phyloP scores from a whole-genome alignment of 2,113 vertebrate species.

The Polypterus bichir region DNA sequence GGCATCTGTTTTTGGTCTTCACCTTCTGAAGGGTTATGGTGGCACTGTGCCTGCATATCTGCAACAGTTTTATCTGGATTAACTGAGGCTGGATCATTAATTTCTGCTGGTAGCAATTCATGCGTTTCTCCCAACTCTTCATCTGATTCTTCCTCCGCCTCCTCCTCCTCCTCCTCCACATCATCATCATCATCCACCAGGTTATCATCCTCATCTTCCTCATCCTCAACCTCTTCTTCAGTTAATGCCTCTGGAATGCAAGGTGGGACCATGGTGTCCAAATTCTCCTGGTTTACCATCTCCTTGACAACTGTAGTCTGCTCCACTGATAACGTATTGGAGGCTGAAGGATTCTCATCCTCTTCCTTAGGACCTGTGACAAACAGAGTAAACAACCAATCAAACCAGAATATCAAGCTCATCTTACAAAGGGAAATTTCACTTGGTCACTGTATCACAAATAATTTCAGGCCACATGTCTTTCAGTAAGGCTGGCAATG shows the following conservation, averaged over 20 bases:
- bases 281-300: constrained; percentile 35
- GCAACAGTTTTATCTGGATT: too few species aligned
- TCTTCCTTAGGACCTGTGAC: constrained; percentile 54
- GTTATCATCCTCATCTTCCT: constrained; percentile 11
- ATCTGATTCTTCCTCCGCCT: constrained; percentile 38
- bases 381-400: constrained; percentile 17
- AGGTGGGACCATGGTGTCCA: constrained; percentile 30
- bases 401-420: neutral
- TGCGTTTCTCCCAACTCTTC: constrained; percentile 28
- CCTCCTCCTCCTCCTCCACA: constrained; percentile 26
- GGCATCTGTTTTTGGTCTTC: constrained; percentile 21
- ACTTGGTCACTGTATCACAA: too few species aligned
- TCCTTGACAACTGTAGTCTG: constrained; percentile 49
- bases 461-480: too few species aligned
- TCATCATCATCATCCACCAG: neutral
- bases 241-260: constrained; percentile 39
- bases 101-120: constrained; percentile 10
- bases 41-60: neutral
- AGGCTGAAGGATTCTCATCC: constrained; percentile 39
- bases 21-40: constrained; percentile 8
- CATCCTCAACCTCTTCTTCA: constrained; percentile 39
- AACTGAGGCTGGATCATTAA: too few species aligned
- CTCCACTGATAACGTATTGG: constrained; percentile 40
- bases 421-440: too few species aligned
- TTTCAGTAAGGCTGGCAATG: too few species aligned